Conservation (phyloP, 2,113 vertebrate species). For the Pungitius pungitius region DNA sequence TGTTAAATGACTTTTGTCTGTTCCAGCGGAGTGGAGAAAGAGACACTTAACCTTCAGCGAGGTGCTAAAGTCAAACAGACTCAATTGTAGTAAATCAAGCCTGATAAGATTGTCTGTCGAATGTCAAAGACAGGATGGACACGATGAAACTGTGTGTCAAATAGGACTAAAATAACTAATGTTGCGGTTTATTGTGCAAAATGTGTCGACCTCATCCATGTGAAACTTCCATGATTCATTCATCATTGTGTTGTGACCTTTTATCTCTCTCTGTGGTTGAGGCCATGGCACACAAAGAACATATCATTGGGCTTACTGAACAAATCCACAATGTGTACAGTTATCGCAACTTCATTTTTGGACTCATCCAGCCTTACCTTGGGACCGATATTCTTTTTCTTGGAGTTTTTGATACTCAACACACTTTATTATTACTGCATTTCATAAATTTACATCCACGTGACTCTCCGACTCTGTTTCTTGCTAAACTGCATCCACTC, state of each 20-base stretch:
- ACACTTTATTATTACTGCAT: not conserved
- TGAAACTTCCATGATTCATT: not conserved
- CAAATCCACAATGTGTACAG: not conserved
- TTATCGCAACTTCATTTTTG: not conserved
- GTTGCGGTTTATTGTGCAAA: not conserved
- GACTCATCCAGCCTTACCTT: not conserved
- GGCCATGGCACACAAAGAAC: not conserved
- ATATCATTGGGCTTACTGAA: not conserved
- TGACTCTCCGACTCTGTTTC: not conserved
- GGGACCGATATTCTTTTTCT: not conserved
- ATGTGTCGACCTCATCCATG: not conserved
- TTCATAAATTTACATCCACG: not conserved
- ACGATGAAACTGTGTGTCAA: conserved; percentile 34
- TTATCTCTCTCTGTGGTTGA: not conserved
- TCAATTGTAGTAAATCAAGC: conserved; percentile 44
- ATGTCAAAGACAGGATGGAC: conserved; percentile 41
- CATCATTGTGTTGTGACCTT: not conserved
- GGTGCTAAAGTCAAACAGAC: conserved; percentile 26
- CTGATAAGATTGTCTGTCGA: conserved; percentile 34
- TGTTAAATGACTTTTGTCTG: not conserved
- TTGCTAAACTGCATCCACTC: not conserved
- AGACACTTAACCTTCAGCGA: conserved; percentile 34
- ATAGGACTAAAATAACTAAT: not conserved
- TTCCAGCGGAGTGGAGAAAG: not conserved
- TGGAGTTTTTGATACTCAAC: not conserved